phyloP scores from a whole-genome alignment of 2,113 vertebrate species.

The Meles meles region DNA sequence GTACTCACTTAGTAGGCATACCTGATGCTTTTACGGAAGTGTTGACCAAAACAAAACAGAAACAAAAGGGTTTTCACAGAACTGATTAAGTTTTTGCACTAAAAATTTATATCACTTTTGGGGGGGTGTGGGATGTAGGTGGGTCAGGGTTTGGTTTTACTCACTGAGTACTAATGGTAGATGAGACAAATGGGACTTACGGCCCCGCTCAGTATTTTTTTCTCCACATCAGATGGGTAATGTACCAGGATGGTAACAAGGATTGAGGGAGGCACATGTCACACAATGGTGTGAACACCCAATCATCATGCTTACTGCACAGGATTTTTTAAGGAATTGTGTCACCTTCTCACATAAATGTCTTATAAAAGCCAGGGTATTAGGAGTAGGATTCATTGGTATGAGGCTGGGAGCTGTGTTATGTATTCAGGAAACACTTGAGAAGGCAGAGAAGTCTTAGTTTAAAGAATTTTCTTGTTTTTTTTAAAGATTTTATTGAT shows the following conservation, averaged over 20 bases:
- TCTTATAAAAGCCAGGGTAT: background rate
- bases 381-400: background rate
- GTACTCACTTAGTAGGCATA: background rate
- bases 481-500: background rate
- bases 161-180: background rate
- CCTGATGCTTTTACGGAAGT: slow-evolving; percentile 8
- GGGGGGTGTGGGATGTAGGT: background rate
- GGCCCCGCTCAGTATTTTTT: background rate
- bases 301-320: background rate
- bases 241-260: background rate
- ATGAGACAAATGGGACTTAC: background rate
- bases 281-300: background rate
- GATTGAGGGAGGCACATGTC: background rate
- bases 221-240: background rate
- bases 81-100: background rate
- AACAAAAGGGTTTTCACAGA: background rate
- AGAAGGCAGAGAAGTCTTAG: background rate
- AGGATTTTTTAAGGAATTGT: background rate
- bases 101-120: background rate
- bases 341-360: background rate
- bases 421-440: background rate
- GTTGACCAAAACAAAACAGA: background rate
- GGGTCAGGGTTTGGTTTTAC: background rate
- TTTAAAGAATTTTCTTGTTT: background rate
- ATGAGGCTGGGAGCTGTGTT: background rate